Percentiles rank a stretch among this genome's conserved stretches.
Evolutionary conservation across 2,113 vertebrate species (phyloP).

Genomic region (Gopherus flavomarginatus): DNA sequence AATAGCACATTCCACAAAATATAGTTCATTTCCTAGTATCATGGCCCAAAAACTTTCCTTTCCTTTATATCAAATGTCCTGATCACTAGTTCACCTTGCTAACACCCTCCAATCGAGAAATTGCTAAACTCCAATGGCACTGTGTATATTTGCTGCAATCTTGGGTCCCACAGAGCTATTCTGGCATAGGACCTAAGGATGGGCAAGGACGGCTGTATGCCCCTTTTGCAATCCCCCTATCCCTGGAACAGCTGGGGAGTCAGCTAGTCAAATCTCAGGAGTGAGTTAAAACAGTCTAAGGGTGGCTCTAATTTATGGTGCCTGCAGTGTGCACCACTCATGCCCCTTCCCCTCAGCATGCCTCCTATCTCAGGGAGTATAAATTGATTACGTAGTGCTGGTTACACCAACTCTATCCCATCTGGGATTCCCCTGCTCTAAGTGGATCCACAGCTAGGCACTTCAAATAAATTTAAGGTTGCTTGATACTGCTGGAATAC

Average conservation of each 20-base stretch:
- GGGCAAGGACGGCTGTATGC: fast-evolving
- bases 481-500: not conserved
- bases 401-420: not conserved
- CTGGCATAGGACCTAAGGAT: not conserved
- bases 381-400: not conserved
- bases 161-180: not conserved
- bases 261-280: not conserved
- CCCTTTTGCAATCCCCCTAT: not conserved
- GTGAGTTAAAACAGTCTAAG: fast-evolving
- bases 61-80: not conserved
- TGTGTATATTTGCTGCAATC: not conserved
- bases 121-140: not conserved
- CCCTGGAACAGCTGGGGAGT: not conserved
- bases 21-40: not conserved
- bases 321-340: not conserved
- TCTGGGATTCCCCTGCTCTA: not conserved
- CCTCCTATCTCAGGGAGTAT: not conserved
- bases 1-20: not conserved
- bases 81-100: not conserved
- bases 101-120: not conserved
- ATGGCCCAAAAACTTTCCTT: not conserved
- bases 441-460: not conserved
- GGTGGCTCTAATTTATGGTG: not conserved
- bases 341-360: not conserved
- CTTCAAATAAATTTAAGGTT: not conserved